These are phyloP conservation scores for Theodoxus fluviatilis DNA, from an alignment of 2,888 invertebrate genomes.

Conservation along the genomic window DNA sequence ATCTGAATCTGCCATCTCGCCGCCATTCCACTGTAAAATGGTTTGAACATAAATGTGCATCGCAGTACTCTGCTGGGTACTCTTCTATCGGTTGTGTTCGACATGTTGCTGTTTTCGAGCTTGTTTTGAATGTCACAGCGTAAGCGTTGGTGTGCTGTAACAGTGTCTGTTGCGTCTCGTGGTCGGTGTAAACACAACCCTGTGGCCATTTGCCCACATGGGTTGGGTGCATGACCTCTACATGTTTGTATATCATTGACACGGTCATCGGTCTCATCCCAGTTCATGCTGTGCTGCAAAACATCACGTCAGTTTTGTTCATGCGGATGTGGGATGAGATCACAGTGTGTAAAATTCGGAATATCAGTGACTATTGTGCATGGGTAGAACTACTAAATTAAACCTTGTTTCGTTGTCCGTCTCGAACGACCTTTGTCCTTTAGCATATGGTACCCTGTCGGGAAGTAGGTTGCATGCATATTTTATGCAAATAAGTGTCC, in stretches of 20 bases:
- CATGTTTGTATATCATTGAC: constrained; percentile 51
- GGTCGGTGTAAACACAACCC: constrained; percentile 44
- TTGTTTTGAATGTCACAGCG: no score
- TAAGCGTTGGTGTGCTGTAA: no score
- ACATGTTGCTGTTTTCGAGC: no score
- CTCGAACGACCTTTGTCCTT: constrained; percentile 56
- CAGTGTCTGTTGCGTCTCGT: no score
- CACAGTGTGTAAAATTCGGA: not conserved
- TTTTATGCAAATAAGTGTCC: constrained; percentile 63
- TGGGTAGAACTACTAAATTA: not conserved
- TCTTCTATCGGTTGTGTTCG: no score
- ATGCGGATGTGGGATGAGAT: not conserved
- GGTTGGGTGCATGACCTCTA: constrained; percentile 57
- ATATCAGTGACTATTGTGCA: not conserved
- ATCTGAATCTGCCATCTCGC: no score
- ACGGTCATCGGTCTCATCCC: constrained; percentile 39
- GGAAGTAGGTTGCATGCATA: constrained; percentile 56
- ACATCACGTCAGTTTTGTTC: not conserved
- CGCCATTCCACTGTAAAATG: no score
- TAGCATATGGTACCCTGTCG: constrained; percentile 43
- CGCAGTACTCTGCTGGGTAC: no score
- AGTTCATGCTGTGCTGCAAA: not conserved
- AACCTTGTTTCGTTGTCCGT: no score
- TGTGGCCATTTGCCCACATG: constrained; percentile 40
- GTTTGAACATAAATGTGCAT: no score